A percentile compares a stretch with the other conserved stretches of the same genome.
Evolutionary conservation across 2,113 vertebrate species (phyloP).

Genomic region (Ceyx margarethae): DNA sequence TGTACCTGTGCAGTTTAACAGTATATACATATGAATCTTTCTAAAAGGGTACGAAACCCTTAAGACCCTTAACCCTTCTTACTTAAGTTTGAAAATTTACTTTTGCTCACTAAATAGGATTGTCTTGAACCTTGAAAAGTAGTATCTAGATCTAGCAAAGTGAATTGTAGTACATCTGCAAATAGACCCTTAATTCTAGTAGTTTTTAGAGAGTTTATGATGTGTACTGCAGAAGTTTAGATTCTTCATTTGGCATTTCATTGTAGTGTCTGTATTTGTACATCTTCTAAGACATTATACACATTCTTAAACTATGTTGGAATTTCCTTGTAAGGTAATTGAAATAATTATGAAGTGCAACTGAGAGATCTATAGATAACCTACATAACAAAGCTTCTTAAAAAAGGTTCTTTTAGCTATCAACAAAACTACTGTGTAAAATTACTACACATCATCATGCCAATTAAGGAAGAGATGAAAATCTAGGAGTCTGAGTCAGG

Average conservation of each 20-base stretch:
- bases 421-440: neutral
- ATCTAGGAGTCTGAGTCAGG: neutral
- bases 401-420: neutral
- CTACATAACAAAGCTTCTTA: neutral
- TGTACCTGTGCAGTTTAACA: neutral
- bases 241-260: neutral
- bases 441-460: neutral
- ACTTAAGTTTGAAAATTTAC: neutral
- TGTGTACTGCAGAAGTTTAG: neutral
- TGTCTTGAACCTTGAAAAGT: neutral
- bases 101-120: neutral
- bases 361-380: neutral
- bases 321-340: neutral
- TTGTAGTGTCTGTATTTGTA: neutral
- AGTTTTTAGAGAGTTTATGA: too few relatives aligned
- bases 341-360: neutral
- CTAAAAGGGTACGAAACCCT: neutral
- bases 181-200: neutral
- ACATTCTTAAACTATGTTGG: neutral
- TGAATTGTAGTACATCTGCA: neutral
- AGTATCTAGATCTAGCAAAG: rapidly evolving
- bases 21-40: neutral
- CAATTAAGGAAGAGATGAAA: neutral
- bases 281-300: neutral
- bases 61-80: neutral